Evolutionary conservation across 1,140 invertebrate species (phyloP).

Genomic region (Drosophila subobscura): DNA sequence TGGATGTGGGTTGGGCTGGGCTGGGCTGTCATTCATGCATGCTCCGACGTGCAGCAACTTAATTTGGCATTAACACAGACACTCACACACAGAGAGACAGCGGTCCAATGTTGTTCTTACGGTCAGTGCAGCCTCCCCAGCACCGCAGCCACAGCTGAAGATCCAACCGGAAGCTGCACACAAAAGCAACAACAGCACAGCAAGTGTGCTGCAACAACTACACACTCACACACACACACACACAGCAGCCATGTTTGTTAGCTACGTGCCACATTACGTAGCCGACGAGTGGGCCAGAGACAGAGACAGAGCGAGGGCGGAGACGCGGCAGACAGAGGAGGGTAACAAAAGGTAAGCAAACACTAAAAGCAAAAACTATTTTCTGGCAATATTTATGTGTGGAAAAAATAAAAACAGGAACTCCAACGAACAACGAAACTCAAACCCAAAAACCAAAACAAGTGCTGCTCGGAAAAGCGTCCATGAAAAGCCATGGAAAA

Average conservation of each 20-base stretch:
- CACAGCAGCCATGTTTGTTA: background rate
- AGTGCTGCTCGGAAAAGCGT: too few relatives aligned
- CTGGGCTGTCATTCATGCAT: background rate
- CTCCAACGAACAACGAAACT: too few relatives aligned
- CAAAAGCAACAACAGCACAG: too few relatives aligned
- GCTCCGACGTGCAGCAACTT: conserved; percentile 50
- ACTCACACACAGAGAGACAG: conserved; percentile 11
- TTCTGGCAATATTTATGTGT: conserved; percentile 12
- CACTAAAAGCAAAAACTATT: conserved; percentile 19
- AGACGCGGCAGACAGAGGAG: background rate
- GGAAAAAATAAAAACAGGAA: background rate
- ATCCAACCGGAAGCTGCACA: conserved; percentile 7
- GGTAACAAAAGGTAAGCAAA: conserved; percentile 1
- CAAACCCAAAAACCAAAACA: too few relatives aligned
- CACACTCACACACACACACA: too few relatives aligned
- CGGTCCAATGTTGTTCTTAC: conserved; percentile 23
- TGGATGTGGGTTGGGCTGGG: too few relatives aligned
- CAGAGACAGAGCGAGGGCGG: background rate
- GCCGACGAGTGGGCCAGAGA: conserved; percentile 30
- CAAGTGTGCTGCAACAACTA: too few relatives aligned
- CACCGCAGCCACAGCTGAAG: background rate
- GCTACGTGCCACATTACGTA: conserved; percentile 52
- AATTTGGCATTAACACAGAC: conserved; percentile 58
- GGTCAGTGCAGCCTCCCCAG: conserved; percentile 18
- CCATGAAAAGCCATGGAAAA: too few relatives aligned